Evolutionary conservation across 2,888 invertebrate species (phyloP).

Genomic region (Hemithea aestivaria): DNA sequence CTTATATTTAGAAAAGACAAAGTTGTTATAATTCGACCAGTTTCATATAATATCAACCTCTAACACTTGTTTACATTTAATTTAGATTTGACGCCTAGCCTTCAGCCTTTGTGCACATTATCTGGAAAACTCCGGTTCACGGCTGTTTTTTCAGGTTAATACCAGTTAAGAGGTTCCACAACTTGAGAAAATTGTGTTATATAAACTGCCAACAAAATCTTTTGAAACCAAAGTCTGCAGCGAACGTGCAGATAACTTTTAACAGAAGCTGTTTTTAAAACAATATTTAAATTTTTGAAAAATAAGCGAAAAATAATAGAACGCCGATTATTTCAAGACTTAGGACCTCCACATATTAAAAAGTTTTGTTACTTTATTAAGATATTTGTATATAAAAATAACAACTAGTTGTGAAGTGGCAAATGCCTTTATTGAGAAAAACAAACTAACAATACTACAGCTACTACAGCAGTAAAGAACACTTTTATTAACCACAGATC

Average conservation of each 20-base stretch:
- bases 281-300: too few species aligned
- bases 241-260: slow-evolving; percentile 16
- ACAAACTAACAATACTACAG: too few species aligned
- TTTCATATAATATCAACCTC: slow-evolving; percentile 4
- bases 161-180: slow-evolving; percentile 17
- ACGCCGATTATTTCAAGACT: too few species aligned
- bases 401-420: too few species aligned
- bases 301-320: too few species aligned
- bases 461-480: too few species aligned
- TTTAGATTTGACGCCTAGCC: slow-evolving; percentile 28
- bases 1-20: too few species aligned
- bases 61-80: slow-evolving; percentile 40
- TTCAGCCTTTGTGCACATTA: slow-evolving; percentile 27
- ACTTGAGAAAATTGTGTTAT: slow-evolving; percentile 22
- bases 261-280: slow-evolving; percentile 1
- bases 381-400: too few species aligned
- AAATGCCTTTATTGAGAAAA: too few species aligned
- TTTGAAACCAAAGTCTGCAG: slow-evolving; percentile 15
- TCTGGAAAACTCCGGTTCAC: slow-evolving; percentile 18
- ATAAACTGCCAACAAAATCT: slow-evolving; percentile 19
- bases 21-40: background rate
- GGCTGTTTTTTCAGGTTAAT: slow-evolving; percentile 21
- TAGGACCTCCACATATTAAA: too few species aligned
- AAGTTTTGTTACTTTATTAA: too few species aligned
- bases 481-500: too few species aligned